Conservation (phyloP, 1,140 invertebrate species). For the Drosophila busckii region DNA sequence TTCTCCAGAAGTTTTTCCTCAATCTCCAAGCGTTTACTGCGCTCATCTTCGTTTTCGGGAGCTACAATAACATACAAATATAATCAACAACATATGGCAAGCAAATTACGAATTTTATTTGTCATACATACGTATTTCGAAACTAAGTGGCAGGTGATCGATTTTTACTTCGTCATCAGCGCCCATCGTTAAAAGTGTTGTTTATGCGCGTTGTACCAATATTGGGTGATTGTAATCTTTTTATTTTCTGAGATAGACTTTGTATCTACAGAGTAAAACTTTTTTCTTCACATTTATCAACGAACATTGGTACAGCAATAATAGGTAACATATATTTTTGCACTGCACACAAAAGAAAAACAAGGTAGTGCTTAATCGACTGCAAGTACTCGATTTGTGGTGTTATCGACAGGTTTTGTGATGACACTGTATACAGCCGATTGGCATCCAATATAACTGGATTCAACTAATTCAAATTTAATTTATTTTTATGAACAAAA, state of each 20-base stretch:
- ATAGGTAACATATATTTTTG: neutral
- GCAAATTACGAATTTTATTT: neutral
- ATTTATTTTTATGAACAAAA: no score
- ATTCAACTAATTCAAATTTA: no score
- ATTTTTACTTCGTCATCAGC: constrained; percentile 44
- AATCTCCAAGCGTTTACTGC: constrained; percentile 77
- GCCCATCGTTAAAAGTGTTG: constrained; percentile 28
- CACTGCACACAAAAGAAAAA: constrained; percentile 1
- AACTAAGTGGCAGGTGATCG: constrained; percentile 78
- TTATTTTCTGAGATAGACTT: neutral
- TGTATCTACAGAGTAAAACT: neutral
- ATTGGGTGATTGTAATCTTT: neutral
- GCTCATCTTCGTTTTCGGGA: constrained; percentile 79
- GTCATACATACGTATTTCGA: constrained; percentile 78
- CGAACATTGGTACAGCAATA: constrained; percentile 1
- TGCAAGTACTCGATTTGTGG: no score
- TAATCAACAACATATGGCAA: no score
- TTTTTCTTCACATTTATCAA: neutral
- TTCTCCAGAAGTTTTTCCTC: constrained; percentile 66
- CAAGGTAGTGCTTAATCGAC: no score
- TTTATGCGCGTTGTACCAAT: neutral
- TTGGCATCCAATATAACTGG: no score
- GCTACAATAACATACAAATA: constrained; percentile 50
- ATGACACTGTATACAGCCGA: no score
- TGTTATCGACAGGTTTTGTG: no score